phyloP scores from a whole-genome alignment of 2,113 vertebrate species.

The Petrocephalus zakoni region DNA sequence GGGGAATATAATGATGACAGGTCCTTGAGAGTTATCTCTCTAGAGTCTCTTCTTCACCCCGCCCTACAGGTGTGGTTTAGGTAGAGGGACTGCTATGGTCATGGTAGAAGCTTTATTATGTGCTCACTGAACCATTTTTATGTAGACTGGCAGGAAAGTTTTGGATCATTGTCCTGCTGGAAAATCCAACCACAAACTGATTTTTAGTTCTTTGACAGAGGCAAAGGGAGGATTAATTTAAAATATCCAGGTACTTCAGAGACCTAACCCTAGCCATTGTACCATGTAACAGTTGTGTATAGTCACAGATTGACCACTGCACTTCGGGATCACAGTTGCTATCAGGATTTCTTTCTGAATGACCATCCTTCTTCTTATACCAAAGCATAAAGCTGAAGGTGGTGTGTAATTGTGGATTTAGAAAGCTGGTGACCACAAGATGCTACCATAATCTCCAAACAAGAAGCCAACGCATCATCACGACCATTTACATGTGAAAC shows the following conservation, averaged over 20 bases:
- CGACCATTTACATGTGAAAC: not conserved
- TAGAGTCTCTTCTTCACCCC: no score
- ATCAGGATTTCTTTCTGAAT: not conserved
- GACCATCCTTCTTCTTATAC: not conserved
- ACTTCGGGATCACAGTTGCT: not conserved
- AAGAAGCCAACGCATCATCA: not conserved
- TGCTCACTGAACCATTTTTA: not conserved
- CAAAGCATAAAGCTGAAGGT: not conserved
- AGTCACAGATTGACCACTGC: not conserved
- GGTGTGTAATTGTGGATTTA: not conserved
- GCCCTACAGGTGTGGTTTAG: no score
- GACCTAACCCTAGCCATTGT: not conserved
- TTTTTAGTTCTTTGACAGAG: not conserved
- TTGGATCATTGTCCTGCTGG: not conserved
- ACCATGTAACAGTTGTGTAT: not conserved
- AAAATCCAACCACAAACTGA: not conserved
- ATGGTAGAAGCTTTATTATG: not conserved
- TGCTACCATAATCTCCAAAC: not conserved
- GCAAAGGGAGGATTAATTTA: not conserved
- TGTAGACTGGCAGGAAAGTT: not conserved
- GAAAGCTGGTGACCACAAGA: not conserved
- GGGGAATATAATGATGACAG: not conserved
- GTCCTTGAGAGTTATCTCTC: not conserved
- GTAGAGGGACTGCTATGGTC: no score
- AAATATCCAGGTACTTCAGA: not conserved